A percentile compares a stretch with the other conserved stretches of the same genome.
Conservation (phyloP, 2,113 vertebrate genomes). For the Bungarus multicinctus region DNA sequence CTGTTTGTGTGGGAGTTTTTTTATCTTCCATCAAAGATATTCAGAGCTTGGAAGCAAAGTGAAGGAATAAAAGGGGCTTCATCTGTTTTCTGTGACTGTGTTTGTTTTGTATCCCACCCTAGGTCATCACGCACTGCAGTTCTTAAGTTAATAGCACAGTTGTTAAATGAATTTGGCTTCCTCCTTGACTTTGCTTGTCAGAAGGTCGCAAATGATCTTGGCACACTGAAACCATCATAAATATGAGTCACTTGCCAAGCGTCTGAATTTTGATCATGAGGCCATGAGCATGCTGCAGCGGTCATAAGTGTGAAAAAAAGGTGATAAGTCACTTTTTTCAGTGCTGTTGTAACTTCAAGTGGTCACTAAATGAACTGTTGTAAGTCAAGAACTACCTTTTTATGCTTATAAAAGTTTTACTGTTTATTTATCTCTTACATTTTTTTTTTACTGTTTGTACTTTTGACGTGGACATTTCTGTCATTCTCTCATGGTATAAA, state of each 20-base stretch:
- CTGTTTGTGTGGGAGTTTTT: too few relatives aligned
- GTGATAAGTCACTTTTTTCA: neutral
- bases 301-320: neutral
- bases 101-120: too few relatives aligned
- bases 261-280: neutral
- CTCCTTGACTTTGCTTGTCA: neutral
- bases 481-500: neutral
- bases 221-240: neutral
- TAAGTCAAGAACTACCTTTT: neutral
- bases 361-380: neutral
- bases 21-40: too few relatives aligned
- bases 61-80: too few relatives aligned
- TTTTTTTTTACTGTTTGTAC: neutral
- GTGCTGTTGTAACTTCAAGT: neutral
- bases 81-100: too few relatives aligned
- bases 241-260: neutral
- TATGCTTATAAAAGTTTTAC: neutral
- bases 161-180: neutral
- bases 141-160: neutral
- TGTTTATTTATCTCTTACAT: neutral
- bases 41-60: too few relatives aligned
- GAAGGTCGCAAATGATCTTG: neutral
- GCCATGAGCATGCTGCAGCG: neutral
- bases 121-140: neutral
- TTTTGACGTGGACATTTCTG: neutral